phyloP scores from a whole-genome alignment of 1,140 invertebrate genomes.

The Pentalonia nigronervosa region DNA sequence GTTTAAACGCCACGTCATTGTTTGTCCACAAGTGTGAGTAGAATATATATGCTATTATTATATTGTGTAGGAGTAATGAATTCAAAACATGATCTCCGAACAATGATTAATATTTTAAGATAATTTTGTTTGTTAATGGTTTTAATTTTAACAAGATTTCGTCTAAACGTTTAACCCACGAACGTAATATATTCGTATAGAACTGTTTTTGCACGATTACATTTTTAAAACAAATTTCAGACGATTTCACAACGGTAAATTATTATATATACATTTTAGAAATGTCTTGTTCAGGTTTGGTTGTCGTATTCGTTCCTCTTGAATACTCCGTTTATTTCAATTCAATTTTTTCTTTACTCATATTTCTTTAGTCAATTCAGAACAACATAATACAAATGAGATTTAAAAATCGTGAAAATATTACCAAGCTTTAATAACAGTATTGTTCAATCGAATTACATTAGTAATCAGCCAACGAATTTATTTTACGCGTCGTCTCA shows the following conservation, averaged over 20 bases:
- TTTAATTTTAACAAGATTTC: conserved; percentile 12
- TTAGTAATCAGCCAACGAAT: not conserved
- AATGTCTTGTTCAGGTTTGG: not conserved
- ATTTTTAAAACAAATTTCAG: not conserved
- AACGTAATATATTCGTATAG: not conserved
- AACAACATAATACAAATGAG: not conserved
- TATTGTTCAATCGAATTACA: not conserved
- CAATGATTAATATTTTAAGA: conserved; percentile 17
- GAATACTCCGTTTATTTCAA: not conserved
- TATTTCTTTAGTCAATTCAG: not conserved
- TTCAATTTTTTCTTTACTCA: not conserved
- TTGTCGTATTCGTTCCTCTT: not conserved
- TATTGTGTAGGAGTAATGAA: conserved; percentile 6
- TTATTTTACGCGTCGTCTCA: not conserved
- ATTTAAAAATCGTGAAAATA: conserved; percentile 4
- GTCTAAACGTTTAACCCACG: not conserved
- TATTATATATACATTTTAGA: not conserved
- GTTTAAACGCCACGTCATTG: conserved; percentile 26
- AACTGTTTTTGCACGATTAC: not conserved
- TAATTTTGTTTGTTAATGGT: conserved; percentile 4
- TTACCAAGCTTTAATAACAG: not conserved
- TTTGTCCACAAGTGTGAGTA: not conserved
- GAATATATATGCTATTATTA: not conserved
- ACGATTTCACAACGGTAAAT: not conserved
- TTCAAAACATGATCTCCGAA: not conserved